Evolutionary conservation across 2,113 vertebrate species (phyloP), one percentile per base, ranked within the genome.

Genomic region (Cryptotis parvus): DNA sequence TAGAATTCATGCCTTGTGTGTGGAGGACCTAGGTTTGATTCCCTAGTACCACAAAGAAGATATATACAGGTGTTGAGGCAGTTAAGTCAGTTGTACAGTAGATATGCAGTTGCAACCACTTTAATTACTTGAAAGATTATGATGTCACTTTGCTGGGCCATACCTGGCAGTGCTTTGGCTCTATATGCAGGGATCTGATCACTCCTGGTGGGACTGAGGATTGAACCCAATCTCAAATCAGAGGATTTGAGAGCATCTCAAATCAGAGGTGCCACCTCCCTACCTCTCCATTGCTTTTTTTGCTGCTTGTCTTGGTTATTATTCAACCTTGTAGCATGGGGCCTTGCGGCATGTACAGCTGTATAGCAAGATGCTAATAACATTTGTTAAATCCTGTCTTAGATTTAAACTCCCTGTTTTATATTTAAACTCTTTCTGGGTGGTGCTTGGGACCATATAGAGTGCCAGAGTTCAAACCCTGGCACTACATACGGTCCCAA

Each of bases 381-480:
- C 52, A 43, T 89, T 84, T 85, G 43, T 88, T 76, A 95, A 49
- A n/a, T 92, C 24, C 4, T n/a, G 12, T 85, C 1, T 0, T 73
- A 33, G 16, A 77, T 73, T 75, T 55, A 39, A 33, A 7, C 81
- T 24, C 87, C 52, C 4, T n/a, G 12, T 85, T 1, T 0, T 73
- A 33, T 22, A 77, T 73, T 75, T 55, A 39, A 33, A 7, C 81
- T 24, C 87, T 83, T 87, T 49, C 45, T 49, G 10, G 45, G 45
- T 49, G 45, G 11, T 10, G 14, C 45, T 58, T 4, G 22, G 55
- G 55, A 58, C 18, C 18, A 58, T 55, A 20, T 24, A 20, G 6
- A 3, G 22, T 58, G 55, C 20, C 18, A 24, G 55, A 20, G 55
- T 22, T 58, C 8, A 20, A 55, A 55, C 52, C 22, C 5, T 58